phyloP scores from a whole-genome alignment of 2,797 vertebrate species.

The Botia kubotai region DNA sequence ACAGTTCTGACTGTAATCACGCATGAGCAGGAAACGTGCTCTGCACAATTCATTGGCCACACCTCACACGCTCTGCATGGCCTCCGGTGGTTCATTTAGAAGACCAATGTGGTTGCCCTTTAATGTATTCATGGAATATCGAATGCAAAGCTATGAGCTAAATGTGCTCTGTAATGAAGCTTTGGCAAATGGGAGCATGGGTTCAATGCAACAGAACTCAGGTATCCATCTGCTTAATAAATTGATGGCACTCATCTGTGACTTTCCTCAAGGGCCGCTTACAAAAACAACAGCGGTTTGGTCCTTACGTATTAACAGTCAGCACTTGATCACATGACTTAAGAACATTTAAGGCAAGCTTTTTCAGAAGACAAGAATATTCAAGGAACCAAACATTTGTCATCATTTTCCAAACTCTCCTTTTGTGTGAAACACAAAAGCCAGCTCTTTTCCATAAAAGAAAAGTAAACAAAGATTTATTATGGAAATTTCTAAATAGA shows the following conservation, averaged over 20 bases:
- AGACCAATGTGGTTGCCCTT: slow-evolving; percentile 40
- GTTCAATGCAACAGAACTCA: background rate
- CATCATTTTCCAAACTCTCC: background rate
- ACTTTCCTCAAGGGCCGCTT: slow-evolving; percentile 22
- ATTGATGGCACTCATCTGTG: slow-evolving; percentile 25
- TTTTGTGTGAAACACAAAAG: background rate
- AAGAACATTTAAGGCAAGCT: background rate
- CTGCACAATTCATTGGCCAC: slow-evolving; percentile 55
- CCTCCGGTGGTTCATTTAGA: slow-evolving; percentile 54
- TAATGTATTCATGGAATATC: slow-evolving; percentile 46
- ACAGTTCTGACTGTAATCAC: slow-evolving; percentile 39
- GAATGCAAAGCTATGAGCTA: slow-evolving; percentile 24
- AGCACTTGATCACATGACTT: too few relatives aligned
- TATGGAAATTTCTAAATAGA: background rate
- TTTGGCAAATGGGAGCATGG: slow-evolving; percentile 21
- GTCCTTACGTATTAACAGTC: background rate
- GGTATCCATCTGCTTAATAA: background rate
- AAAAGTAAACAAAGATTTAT: background rate
- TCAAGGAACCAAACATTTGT: background rate
- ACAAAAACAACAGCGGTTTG: background rate
- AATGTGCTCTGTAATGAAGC: slow-evolving; percentile 37
- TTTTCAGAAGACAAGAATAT: background rate
- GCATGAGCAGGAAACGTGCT: slow-evolving; percentile 33
- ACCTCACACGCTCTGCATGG: slow-evolving; percentile 9
- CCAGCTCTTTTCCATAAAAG: background rate